These are phyloP conservation scores for Furcula furcula DNA, from an alignment of 2,888 invertebrate genomes.

Conservation along the genomic window DNA sequence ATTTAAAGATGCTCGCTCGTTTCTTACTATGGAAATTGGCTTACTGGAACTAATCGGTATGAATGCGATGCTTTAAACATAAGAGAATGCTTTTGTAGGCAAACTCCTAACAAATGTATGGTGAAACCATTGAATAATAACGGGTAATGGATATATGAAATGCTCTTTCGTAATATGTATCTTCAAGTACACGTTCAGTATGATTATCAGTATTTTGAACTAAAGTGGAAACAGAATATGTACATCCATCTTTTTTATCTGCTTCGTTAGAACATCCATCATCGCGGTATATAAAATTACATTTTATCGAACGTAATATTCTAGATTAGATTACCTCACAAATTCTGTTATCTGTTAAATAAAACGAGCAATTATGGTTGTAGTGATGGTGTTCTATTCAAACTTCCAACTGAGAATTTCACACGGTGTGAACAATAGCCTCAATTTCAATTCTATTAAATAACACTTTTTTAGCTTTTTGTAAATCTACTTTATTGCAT, in stretches of 20 bases:
- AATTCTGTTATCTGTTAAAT: slow-evolving; percentile 35
- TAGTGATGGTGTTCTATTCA: slow-evolving; percentile 30
- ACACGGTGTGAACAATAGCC: slow-evolving; percentile 50
- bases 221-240: no score
- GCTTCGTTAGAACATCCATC: no score
- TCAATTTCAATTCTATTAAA: slow-evolving; percentile 44
- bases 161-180: no score
- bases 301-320: neutral
- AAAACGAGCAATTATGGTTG: slow-evolving; percentile 20
- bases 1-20: neutral
- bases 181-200: no score
- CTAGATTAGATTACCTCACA: slow-evolving; percentile 28
- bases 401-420: slow-evolving; percentile 40
- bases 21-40: neutral
- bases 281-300: no score
- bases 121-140: no score
- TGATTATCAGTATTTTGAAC: no score
- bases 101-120: no score
- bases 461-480: slow-evolving; percentile 29
- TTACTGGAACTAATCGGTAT: neutral
- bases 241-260: no score
- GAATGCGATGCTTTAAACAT: neutral
- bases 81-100: no score
- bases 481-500: slow-evolving; percentile 16
- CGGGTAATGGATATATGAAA: no score